These are phyloP conservation scores for Philereme vetulata DNA, from an alignment of 2,888 invertebrate genomes.

Conservation along the genomic window DNA sequence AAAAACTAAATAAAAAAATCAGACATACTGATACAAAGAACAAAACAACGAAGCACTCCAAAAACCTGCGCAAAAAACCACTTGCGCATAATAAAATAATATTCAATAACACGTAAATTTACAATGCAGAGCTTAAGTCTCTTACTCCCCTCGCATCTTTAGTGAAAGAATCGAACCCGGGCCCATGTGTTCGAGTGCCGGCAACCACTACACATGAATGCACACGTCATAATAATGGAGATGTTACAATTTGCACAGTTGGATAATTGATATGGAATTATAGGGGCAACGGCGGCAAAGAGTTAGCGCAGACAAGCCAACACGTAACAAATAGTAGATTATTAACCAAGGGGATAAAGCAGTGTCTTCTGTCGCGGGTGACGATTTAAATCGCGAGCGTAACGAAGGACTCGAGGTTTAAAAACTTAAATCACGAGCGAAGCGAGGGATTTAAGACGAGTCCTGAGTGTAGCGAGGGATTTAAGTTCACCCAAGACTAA, in stretches of 20 bases:
- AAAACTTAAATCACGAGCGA: too few relatives aligned
- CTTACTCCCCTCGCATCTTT: slow-evolving; percentile 67
- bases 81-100: slow-evolving; percentile 37
- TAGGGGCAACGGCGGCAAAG: slow-evolving; percentile 56
- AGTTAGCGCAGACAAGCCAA: slow-evolving; percentile 18
- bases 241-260: slow-evolving; percentile 60
- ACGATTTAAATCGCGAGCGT: too few relatives aligned
- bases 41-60: slow-evolving; percentile 11
- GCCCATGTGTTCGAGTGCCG: slow-evolving; percentile 77
- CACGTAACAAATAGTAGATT: too few relatives aligned
- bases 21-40: slow-evolving; percentile 27
- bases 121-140: slow-evolving; percentile 44
- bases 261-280: slow-evolving; percentile 71
- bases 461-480: too few relatives aligned
- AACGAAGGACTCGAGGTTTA: too few relatives aligned
- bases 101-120: slow-evolving; percentile 40
- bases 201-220: slow-evolving; percentile 57
- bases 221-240: slow-evolving; percentile 66
- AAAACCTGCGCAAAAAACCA: slow-evolving; percentile 25
- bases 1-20: not conserved
- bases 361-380: too few relatives aligned
- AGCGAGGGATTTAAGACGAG: too few relatives aligned
- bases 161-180: slow-evolving; percentile 71
- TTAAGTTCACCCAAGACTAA: too few relatives aligned
- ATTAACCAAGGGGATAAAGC: too few relatives aligned